Percentiles rank a stretch among this genome's conserved stretches.
Conservation (phyloP, 2,797 vertebrate genomes). For the Alcedo quadribrachys region DNA sequence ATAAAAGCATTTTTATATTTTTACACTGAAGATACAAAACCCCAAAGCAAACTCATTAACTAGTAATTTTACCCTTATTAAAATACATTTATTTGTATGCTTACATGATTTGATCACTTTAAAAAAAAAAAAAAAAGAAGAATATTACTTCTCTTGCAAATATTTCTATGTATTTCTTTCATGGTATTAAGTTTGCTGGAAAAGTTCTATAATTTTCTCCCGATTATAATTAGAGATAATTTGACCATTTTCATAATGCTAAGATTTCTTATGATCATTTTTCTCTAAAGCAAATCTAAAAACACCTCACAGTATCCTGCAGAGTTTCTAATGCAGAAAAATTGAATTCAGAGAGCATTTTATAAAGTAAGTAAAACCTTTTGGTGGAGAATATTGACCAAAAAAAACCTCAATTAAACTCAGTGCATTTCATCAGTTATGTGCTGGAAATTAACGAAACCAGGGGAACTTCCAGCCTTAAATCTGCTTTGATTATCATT, state of each 20-base stretch:
- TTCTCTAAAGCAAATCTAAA: constrained; percentile 64
- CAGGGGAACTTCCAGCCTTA: not conserved
- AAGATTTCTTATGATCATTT: constrained; percentile 65
- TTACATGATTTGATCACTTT: constrained; percentile 82
- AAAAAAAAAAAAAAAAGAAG: constrained; percentile 58
- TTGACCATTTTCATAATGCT: constrained; percentile 78
- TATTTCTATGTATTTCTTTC: constrained; percentile 76
- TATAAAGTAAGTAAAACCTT: constrained; percentile 51
- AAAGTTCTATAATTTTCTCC: constrained; percentile 79
- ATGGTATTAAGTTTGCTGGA: constrained; percentile 67
- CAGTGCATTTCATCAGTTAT: not conserved
- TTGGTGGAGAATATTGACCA: not conserved
- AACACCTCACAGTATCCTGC: constrained; percentile 63
- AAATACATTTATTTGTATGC: constrained; percentile 88
- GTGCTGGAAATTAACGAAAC: constrained; percentile 23
- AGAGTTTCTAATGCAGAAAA: constrained; percentile 60
- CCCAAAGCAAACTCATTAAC: constrained; percentile 88
- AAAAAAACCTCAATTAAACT: constrained; percentile 13
- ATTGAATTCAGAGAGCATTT: constrained; percentile 3
- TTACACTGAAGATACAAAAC: constrained; percentile 81
- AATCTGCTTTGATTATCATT: not conserved
- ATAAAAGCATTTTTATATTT: constrained; percentile 84
- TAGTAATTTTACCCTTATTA: constrained; percentile 86
- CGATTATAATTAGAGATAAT: constrained; percentile 82
- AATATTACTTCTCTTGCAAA: constrained; percentile 80